Conservation (phyloP, 2,113 vertebrate genomes). For the Odocoileus virginianus region DNA sequence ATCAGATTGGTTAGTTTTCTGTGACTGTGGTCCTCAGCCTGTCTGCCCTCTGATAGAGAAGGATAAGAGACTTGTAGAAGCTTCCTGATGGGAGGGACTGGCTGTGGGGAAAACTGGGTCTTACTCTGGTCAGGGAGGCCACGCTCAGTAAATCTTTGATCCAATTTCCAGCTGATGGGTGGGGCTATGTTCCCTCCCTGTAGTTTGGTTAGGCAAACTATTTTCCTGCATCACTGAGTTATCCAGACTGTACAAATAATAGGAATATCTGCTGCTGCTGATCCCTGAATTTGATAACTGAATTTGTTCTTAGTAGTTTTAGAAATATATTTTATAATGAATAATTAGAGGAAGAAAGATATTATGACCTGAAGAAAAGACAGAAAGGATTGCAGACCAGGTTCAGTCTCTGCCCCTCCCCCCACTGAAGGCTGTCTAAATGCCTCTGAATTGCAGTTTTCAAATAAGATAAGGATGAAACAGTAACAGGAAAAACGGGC, state of each 20-base stretch:
- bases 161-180: not conserved
- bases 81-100: not conserved
- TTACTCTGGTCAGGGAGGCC: not conserved
- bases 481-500: not conserved
- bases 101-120: not conserved
- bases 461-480: no score
- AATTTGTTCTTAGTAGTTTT: not conserved
- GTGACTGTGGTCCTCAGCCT: not conserved
- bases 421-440: not conserved
- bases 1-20: not conserved
- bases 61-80: not conserved
- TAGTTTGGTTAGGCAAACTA: not conserved
- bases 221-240: not conserved
- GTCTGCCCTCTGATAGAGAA: not conserved
- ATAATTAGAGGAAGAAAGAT: not conserved
- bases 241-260: not conserved
- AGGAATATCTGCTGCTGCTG: not conserved
- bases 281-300: not conserved
- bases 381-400: not conserved
- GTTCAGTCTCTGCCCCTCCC: not conserved
- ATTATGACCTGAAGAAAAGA: not conserved
- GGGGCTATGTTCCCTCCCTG: not conserved
- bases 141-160: not conserved
- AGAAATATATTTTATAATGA: not conserved
- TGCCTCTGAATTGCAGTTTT: not conserved